phyloP scores from a whole-genome alignment of 2,113 vertebrate genomes.

The Solenodon paradoxus region DNA sequence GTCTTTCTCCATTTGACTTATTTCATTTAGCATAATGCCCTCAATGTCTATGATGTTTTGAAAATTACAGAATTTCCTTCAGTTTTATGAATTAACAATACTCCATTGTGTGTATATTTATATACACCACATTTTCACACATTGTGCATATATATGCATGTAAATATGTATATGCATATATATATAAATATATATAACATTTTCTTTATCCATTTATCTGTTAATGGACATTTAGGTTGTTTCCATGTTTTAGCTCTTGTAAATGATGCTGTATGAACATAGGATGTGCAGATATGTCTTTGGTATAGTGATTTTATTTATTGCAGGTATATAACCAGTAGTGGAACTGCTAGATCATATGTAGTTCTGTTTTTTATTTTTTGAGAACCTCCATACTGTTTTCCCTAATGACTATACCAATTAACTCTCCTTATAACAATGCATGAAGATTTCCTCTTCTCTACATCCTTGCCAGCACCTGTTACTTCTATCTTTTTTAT shows the following conservation, averaged over 20 bases:
- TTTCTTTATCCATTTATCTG: background rate
- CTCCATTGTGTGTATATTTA: background rate
- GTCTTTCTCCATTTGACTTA: background rate
- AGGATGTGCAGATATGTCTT: background rate
- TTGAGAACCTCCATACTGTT: background rate
- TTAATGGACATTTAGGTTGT: background rate
- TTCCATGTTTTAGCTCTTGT: background rate
- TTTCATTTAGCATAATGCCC: background rate
- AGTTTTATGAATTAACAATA: background rate
- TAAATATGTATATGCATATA: too few relatives aligned
- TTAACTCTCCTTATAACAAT: background rate
- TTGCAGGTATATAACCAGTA: background rate
- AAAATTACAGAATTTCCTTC: background rate
- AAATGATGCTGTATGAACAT: background rate
- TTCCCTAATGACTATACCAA: background rate
- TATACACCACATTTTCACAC: too few relatives aligned
- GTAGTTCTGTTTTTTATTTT: background rate
- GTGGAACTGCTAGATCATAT: background rate
- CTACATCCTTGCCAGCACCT: background rate
- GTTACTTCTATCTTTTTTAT: background rate
- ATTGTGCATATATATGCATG: too few relatives aligned
- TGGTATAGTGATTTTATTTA: background rate
- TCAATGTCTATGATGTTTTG: background rate
- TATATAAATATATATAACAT: background rate
- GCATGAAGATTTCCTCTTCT: background rate